phyloP scores from a whole-genome alignment of 2,113 vertebrate genomes.

The Carettochelys insculpta region DNA sequence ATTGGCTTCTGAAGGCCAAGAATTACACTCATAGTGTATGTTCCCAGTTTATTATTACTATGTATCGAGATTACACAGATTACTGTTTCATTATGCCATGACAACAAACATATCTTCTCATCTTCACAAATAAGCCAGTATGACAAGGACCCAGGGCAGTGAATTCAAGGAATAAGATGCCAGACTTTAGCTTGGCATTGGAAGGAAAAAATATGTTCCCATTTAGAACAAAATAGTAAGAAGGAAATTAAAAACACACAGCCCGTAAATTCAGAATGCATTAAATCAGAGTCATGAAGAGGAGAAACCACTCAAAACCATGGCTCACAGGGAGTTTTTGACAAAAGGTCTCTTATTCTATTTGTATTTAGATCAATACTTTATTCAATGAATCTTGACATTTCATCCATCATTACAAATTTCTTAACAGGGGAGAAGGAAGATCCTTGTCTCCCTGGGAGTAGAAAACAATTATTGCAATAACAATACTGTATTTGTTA shows the following conservation, averaged over 20 bases:
- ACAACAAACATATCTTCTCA: background rate
- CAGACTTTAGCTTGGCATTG: background rate
- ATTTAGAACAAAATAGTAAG: background rate
- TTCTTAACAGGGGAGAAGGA: background rate
- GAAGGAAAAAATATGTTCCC: background rate
- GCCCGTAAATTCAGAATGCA: background rate
- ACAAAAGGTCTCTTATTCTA: background rate
- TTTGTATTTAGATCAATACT: background rate
- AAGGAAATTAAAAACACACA: background rate
- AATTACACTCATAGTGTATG: background rate
- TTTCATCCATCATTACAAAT: background rate
- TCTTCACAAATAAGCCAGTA: accelerated
- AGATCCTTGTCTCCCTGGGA: background rate
- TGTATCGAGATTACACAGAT: background rate
- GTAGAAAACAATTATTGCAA: background rate
- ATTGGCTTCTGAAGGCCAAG: background rate
- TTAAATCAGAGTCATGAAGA: background rate
- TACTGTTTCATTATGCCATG: background rate
- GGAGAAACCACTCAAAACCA: background rate
- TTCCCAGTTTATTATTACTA: background rate
- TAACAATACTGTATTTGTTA: background rate
- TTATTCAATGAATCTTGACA: background rate
- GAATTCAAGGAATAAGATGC: background rate
- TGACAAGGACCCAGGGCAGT: background rate
- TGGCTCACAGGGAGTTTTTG: background rate